Evolutionary conservation across 2,797 vertebrate genomes (phyloP).

Genomic region (Syngnathus acus): DNA sequence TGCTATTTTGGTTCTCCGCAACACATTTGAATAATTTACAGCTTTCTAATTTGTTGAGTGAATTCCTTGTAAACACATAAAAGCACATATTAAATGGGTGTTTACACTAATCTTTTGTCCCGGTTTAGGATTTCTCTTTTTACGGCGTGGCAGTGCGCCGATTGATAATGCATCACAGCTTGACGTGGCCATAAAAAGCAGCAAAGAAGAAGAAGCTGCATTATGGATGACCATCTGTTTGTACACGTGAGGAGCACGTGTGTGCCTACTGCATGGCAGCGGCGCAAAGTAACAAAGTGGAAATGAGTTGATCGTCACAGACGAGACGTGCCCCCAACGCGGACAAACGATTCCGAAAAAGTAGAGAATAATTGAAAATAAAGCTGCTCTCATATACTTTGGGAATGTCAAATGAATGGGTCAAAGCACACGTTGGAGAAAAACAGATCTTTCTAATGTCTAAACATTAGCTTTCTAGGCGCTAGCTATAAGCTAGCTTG

Average conservation of each 20-base stretch:
- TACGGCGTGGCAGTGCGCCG: constrained; percentile 64
- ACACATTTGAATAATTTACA: constrained; percentile 6
- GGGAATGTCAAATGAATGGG: too few species aligned
- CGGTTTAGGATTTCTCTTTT: constrained; percentile 52
- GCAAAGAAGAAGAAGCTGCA: constrained; percentile 66
- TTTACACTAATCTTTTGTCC: constrained; percentile 46
- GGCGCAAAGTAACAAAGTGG: constrained; percentile 48
- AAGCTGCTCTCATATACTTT: too few species aligned
- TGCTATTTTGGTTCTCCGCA: background rate
- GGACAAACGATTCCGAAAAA: too few species aligned
- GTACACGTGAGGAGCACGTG: constrained; percentile 59
- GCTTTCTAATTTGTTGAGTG: constrained; percentile 3
- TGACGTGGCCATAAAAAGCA: constrained; percentile 62
- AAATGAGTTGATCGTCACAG: too few species aligned
- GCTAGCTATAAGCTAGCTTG: too few species aligned
- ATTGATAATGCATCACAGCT: constrained; percentile 69
- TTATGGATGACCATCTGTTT: constrained; percentile 71
- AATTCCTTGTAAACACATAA: constrained; percentile 7
- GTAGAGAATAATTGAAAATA: too few species aligned
- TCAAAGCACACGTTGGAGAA: too few species aligned
- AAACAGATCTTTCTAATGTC: too few species aligned
- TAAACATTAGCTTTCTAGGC: too few species aligned
- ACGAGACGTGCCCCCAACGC: too few species aligned
- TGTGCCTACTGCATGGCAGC: constrained; percentile 43
- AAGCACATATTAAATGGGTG: constrained; percentile 28